A percentile compares a stretch with the other conserved stretches of the same genome.
Conservation (phyloP, 2,113 vertebrate species). For the Alaudala cheleensis region DNA sequence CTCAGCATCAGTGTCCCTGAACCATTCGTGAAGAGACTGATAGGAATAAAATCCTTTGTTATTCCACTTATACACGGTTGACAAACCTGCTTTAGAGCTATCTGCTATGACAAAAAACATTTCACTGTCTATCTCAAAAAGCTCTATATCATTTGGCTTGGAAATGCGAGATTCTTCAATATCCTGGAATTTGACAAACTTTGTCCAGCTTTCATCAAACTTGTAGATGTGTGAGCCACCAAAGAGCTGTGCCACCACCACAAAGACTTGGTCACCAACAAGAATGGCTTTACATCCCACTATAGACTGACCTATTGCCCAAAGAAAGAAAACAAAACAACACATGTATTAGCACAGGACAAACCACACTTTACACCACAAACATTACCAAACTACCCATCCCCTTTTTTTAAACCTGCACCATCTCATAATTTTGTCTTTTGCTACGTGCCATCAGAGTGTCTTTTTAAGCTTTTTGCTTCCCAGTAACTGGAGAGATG, state of each 20-base stretch:
- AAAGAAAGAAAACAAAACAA: slow-evolving; percentile 33
- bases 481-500: neutral
- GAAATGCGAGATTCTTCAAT: slow-evolving; percentile 96
- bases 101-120: slow-evolving; percentile 95
- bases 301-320: slow-evolving; percentile 90
- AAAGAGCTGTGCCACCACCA: slow-evolving; percentile 97
- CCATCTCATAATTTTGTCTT: neutral
- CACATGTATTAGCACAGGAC: slow-evolving; percentile 6
- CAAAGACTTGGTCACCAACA: slow-evolving; percentile 92
- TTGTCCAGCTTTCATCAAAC: slow-evolving; percentile 94
- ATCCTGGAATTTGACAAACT: slow-evolving; percentile 97
- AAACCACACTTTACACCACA: neutral
- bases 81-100: slow-evolving; percentile 96
- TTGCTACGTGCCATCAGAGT: neutral
- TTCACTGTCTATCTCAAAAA: slow-evolving; percentile 91
- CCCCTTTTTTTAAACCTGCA: neutral
- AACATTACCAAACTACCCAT: neutral
- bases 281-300: slow-evolving; percentile 95
- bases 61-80: slow-evolving; percentile 97
- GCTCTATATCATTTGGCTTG: slow-evolving; percentile 96
- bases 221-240: slow-evolving; percentile 97
- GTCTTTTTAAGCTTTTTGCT: neutral
- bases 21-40: slow-evolving; percentile 97
- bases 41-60: slow-evolving; percentile 96
- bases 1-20: slow-evolving; percentile 94